Percentiles rank a stretch among this genome's conserved stretches.
Conservation (phyloP, 2,888 invertebrate species). For the Clanis bilineata region DNA sequence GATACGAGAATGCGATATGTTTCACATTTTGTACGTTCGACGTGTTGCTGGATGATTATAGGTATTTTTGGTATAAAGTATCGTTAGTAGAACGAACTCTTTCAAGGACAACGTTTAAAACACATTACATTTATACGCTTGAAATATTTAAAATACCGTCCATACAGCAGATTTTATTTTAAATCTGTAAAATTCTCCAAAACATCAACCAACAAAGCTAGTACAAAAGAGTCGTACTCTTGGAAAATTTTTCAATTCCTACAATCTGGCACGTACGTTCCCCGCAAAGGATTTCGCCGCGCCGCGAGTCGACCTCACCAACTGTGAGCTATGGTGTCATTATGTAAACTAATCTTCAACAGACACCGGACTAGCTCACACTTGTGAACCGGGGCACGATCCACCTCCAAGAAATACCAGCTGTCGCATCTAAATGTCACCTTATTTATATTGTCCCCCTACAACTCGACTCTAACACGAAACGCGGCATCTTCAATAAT, state of each 20-base stretch:
- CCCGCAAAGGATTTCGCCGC: neutral
- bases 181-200: neutral
- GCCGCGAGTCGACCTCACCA: neutral
- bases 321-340: conserved; percentile 12
- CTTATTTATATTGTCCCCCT: conserved; percentile 5
- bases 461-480: neutral
- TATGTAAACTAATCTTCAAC: conserved; percentile 12
- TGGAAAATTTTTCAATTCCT: conserved; percentile 19
- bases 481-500: conserved; percentile 7
- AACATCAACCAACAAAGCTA: neutral
- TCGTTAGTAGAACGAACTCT: neutral
- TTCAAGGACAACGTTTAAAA: too few relatives aligned
- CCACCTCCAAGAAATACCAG: conserved; percentile 8
- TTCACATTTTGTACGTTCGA: neutral
- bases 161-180: neutral
- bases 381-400: conserved; percentile 12
- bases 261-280: conserved; percentile 10
- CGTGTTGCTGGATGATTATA: neutral
- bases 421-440: conserved; percentile 12
- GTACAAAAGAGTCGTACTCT: neutral
- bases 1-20: neutral
- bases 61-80: neutral
- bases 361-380: neutral
- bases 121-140: too few relatives aligned
- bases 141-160: too few relatives aligned